Percentiles rank a stretch among this genome's conserved stretches.
These are phyloP conservation scores for Hemistola chrysoprasaria DNA, from an alignment of 2,888 invertebrate species.

Conservation along the genomic window DNA sequence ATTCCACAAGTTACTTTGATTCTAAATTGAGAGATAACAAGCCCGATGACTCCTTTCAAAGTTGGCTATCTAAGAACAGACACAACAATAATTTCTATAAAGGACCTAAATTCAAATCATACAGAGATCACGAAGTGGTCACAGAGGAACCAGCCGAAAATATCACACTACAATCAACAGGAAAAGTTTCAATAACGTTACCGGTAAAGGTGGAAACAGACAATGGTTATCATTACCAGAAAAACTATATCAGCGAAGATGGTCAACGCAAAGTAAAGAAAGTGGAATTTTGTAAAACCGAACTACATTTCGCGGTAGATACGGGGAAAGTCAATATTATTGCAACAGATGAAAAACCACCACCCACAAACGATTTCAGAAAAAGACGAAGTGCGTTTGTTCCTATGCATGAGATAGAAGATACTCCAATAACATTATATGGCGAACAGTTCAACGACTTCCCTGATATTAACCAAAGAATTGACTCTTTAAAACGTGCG, in stretches of 20 bases:
- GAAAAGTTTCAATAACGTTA: slow-evolving; percentile 69
- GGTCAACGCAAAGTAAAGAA: slow-evolving; percentile 83
- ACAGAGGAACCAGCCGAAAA: slow-evolving; percentile 51
- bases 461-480: slow-evolving; percentile 35
- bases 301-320: slow-evolving; percentile 93
- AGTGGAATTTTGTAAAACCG: slow-evolving; percentile 94
- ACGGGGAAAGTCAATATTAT: slow-evolving; percentile 93
- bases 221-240: slow-evolving; percentile 43
- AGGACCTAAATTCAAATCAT: slow-evolving; percentile 47
- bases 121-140: slow-evolving; percentile 49
- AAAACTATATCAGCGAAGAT: slow-evolving; percentile 52
- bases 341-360: slow-evolving; percentile 93
- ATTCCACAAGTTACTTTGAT: slow-evolving; percentile 34
- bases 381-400: slow-evolving; percentile 83
- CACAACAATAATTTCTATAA: slow-evolving; percentile 48
- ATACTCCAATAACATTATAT: slow-evolving; percentile 85
- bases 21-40: slow-evolving; percentile 42
- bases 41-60: slow-evolving; percentile 63
- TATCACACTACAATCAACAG: slow-evolving; percentile 61
- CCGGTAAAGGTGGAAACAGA: slow-evolving; percentile 59
- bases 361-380: slow-evolving; percentile 90
- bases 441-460: slow-evolving; percentile 69
- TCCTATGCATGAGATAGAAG: slow-evolving; percentile 63
- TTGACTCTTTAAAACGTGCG: slow-evolving; percentile 34
- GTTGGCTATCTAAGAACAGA: slow-evolving; percentile 70